Percentiles rank a stretch among this genome's conserved stretches.
Evolutionary conservation across 2,113 vertebrate genomes (phyloP).

Genomic region (Grus americana): DNA sequence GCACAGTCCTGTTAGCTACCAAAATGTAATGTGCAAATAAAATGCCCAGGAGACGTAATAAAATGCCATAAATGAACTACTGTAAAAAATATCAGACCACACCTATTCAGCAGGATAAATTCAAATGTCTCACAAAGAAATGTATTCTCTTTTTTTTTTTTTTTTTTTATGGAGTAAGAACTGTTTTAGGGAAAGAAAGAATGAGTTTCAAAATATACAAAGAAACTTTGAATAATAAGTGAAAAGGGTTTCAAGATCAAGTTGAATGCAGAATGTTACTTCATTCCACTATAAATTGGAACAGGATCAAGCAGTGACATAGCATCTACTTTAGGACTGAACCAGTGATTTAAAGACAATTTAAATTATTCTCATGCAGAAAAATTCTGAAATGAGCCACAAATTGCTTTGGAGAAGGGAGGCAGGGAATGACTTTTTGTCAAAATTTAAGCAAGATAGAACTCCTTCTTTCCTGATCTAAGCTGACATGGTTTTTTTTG

Average conservation of each 20-base stretch:
- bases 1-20: slow-evolving; percentile 52
- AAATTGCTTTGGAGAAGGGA: background rate
- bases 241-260: background rate
- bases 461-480: background rate
- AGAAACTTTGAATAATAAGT: slow-evolving; percentile 20
- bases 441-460: background rate
- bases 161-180: slow-evolving; percentile 40
- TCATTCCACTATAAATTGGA: background rate
- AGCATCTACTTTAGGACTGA: background rate
- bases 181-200: slow-evolving; percentile 7
- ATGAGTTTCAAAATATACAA: slow-evolving; percentile 18
- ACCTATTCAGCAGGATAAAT: slow-evolving; percentile 64
- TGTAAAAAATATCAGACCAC: slow-evolving; percentile 70
- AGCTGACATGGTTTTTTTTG: background rate
- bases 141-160: slow-evolving; percentile 41
- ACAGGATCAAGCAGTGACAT: background rate
- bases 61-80: slow-evolving; percentile 66
- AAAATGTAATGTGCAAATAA: slow-evolving; percentile 65
- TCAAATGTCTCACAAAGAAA: slow-evolving; percentile 59
- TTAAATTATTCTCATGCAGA: background rate
- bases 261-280: background rate
- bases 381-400: background rate
- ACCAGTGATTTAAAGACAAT: background rate
- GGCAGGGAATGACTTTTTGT: background rate
- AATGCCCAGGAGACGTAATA: slow-evolving; percentile 68